A percentile compares a stretch with the other conserved stretches of the same genome.
phyloP scores from a whole-genome alignment of 2,797 vertebrate species.

The Telmatherina bonti region DNA sequence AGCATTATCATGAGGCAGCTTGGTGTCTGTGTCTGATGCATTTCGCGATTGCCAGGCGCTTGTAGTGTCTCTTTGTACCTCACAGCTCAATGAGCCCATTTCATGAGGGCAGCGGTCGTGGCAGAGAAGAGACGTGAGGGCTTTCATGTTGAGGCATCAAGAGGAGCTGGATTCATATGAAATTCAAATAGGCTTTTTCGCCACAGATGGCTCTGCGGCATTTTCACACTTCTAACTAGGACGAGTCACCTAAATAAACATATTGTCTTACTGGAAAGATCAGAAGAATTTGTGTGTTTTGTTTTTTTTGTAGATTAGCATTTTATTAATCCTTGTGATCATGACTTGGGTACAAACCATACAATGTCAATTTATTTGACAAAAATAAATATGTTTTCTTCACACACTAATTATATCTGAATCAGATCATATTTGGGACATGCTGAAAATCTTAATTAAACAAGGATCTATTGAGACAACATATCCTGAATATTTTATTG shows the following conservation, averaged over 20 bases:
- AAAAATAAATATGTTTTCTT: constrained; percentile 3
- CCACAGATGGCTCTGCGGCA: constrained; percentile 55
- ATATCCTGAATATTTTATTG: too few relatives aligned
- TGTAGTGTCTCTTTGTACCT: constrained; percentile 64
- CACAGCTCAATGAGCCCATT: constrained; percentile 67
- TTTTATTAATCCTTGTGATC: not conserved
- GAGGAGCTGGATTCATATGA: constrained; percentile 64
- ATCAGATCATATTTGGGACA: too few relatives aligned
- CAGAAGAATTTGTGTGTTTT: not conserved
- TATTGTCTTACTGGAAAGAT: constrained; percentile 12
- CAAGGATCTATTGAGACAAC: too few relatives aligned
- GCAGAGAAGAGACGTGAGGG: constrained; percentile 51
- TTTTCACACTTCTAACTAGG: constrained; percentile 41
- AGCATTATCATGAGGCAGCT: constrained; percentile 50
- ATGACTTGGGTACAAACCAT: not conserved
- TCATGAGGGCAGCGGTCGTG: constrained; percentile 46
- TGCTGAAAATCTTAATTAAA: too few relatives aligned
- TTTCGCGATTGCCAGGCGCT: constrained; percentile 58
- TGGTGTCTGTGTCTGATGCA: constrained; percentile 41
- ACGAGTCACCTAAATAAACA: constrained; percentile 23
- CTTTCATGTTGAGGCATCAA: constrained; percentile 81
- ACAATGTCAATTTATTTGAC: not conserved
- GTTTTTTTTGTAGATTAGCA: not conserved
- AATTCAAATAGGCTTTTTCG: constrained; percentile 76
- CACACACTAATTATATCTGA: not conserved